Base-by-base conservation (phyloP, 2,797 vertebrate genomes). In the Lithobates pipiens region DNA sequence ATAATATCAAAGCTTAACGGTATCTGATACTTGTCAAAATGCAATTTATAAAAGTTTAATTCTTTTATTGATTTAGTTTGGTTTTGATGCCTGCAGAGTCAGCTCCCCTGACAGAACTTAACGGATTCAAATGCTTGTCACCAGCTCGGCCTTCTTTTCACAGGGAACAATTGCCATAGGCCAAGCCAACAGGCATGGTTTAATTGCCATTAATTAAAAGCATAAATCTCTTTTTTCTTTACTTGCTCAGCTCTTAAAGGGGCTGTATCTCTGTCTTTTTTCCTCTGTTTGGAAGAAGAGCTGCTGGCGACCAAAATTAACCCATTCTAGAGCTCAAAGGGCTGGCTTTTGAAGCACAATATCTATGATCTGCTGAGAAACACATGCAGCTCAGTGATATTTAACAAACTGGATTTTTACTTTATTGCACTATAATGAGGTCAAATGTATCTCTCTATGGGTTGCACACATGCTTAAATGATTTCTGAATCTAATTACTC, bases 161-260 rank as follows among this genome's bases (percentile, higher is more conserved):
- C 96, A 96, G 94, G 95, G 97, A 98, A 99, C 97, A 98, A 97
- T 98, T 95, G 98, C 98, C 97, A 98, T 95, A 95, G 98, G 98
- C 97, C 97, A 97, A 96, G 97, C 98, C 97, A 95, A 97, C 96
- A 98, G 98, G 97, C 98, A 99, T 94, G 97, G 96, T 99, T 99
- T 99, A 99, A 99, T 99, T 99, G 98, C 97, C 96, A 98, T 99
- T 99, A 99, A 99, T 99, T 99, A 99, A 99, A 99, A 99, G 97
- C 97, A 99, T 98, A 98, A 98, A 98, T 98, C 97, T 97, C 95
- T 98, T 99, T 96, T 97, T 98, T 98, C 96, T 97, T 97, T 95
- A 93, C 94, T 97, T 95, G 95, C 96, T 97, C 94, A 95, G 95
- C 97, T 98, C 96, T 98, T 98, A 98, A 97, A 98, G 96, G 96